Conservation (phyloP, 2,888 invertebrate species). For the Spisula solida region DNA sequence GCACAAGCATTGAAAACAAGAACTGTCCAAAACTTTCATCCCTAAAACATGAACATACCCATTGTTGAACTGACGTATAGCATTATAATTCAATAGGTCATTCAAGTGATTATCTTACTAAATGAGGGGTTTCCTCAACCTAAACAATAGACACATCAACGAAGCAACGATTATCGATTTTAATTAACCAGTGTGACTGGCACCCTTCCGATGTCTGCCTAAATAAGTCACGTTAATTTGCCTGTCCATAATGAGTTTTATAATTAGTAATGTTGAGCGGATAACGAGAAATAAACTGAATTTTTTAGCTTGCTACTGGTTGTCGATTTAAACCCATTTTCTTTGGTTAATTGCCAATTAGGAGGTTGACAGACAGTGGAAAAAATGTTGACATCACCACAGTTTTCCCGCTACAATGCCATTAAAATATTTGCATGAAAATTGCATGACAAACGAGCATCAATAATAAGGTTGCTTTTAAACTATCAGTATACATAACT, state of each 20-base stretch:
- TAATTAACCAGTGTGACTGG: constrained; percentile 71
- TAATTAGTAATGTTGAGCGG: constrained; percentile 56
- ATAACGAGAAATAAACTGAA: constrained; percentile 46
- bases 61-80: constrained; percentile 49
- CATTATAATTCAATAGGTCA: constrained; percentile 60
- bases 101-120: constrained; percentile 53
- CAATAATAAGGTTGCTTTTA: background rate
- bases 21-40: background rate
- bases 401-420: background rate
- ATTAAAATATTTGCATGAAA: constrained; percentile 6
- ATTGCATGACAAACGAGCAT: constrained; percentile 25
- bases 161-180: constrained; percentile 71
- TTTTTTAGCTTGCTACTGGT: constrained; percentile 33
- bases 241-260: constrained; percentile 50
- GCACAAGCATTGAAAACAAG: constrained; percentile 26
- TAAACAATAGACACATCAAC: constrained; percentile 64
- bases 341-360: constrained; percentile 35
- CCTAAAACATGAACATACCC: constrained; percentile 46
- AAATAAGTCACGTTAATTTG: constrained; percentile 56
- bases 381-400: constrained; percentile 40
- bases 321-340: constrained; percentile 18
- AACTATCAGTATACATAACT: background rate
- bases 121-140: constrained; percentile 56
- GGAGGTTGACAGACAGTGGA: constrained; percentile 41
- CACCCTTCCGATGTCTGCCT: constrained; percentile 52